A percentile compares a stretch with the other conserved stretches of the same genome.
Evolutionary conservation across 1,140 invertebrate genomes (phyloP).

Genomic region (Bilobella aurantiaca): DNA sequence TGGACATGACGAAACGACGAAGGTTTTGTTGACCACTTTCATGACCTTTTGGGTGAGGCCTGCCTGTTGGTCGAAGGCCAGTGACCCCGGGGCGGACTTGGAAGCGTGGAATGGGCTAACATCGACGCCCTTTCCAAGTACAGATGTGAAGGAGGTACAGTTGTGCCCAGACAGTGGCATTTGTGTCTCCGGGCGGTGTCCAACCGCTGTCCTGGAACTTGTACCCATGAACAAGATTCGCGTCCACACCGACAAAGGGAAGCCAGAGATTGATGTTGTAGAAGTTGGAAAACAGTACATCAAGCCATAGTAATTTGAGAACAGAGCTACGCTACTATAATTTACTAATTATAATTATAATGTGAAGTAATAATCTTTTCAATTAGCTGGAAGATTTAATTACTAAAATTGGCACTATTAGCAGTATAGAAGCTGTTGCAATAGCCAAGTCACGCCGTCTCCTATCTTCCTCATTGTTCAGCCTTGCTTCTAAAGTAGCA

Average conservation of each 20-base stretch:
- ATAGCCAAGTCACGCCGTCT: background rate
- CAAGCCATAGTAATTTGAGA: slow-evolving; percentile 35
- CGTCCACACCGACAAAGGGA: slow-evolving; percentile 51
- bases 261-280: slow-evolving; percentile 58
- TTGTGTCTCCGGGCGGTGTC: too few species aligned
- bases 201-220: too few species aligned
- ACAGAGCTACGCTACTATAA: background rate
- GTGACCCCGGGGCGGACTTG: slow-evolving; percentile 5
- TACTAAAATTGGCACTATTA: background rate
- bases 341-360: background rate
- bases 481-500: background rate
- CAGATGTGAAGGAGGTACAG: too few species aligned
- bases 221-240: too few species aligned
- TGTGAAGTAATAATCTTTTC: background rate
- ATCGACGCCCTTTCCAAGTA: too few species aligned
- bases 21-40: too few species aligned
- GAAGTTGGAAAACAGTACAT: slow-evolving; percentile 46
- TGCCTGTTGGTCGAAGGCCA: background rate
- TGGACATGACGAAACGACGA: too few species aligned
- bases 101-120: slow-evolving; percentile 15
- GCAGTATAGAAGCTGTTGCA: background rate
- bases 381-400: background rate
- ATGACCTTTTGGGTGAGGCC: background rate
- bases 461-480: background rate
- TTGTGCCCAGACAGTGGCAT: too few species aligned